These are phyloP conservation scores for Tanytarsus gracilentus DNA, from an alignment of 2,888 invertebrate species.

Conservation along the genomic window DNA sequence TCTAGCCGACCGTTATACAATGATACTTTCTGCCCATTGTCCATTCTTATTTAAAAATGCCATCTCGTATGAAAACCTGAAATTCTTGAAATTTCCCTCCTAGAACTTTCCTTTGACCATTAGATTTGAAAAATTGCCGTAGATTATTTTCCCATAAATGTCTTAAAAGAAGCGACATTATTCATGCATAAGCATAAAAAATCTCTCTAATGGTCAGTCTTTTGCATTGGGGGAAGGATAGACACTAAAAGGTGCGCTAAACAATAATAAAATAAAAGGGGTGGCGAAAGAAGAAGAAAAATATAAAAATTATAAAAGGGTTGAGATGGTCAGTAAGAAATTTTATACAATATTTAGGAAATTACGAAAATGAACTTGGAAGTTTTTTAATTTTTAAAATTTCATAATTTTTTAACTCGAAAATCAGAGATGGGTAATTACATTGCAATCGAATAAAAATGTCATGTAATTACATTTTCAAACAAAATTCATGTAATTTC, in stretches of 20 bases:
- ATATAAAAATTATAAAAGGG: neutral
- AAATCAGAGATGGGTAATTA: too few relatives aligned
- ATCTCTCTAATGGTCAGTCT: slow-evolving; percentile 13
- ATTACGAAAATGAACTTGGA: too few relatives aligned
- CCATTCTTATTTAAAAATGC: neutral
- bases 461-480: too few relatives aligned
- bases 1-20: slow-evolving; percentile 18
- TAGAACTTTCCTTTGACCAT: neutral
- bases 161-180: neutral
- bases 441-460: too few relatives aligned
- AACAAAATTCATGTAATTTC: too few relatives aligned
- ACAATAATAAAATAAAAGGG: neutral
- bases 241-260: neutral
- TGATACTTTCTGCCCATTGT: neutral
- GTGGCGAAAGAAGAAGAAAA: neutral
- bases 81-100: slow-evolving; percentile 11
- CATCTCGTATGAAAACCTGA: slow-evolving; percentile 2
- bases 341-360: too few relatives aligned
- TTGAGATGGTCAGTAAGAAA: neutral
- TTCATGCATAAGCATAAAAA: slow-evolving; percentile 4
- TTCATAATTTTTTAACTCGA: too few relatives aligned
- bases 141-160: slow-evolving; percentile 24
- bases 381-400: too few relatives aligned
- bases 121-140: neutral
- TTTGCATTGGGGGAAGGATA: neutral